Percentiles rank a stretch among this genome's conserved stretches.
Conservation (phyloP, 2,888 invertebrate genomes). For the Philereme vetulata region DNA sequence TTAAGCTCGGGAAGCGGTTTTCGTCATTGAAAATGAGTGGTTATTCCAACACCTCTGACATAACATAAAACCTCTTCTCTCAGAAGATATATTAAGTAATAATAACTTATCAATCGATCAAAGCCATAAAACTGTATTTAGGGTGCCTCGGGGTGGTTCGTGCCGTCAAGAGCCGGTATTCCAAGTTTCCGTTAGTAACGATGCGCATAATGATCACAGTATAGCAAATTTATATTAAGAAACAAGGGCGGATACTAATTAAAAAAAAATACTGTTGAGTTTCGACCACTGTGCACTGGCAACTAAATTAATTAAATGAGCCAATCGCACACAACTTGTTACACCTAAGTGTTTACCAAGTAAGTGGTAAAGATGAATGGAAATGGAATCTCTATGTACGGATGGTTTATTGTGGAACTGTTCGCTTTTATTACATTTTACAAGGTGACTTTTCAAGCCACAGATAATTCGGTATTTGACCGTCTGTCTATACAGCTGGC, state of each 20-base stretch:
- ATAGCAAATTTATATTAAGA: too few relatives aligned
- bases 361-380: conserved; percentile 51
- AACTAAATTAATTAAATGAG: too few relatives aligned
- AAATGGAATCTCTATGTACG: conserved; percentile 43
- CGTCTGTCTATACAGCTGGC: neutral
- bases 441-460: conserved; percentile 11
- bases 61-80: conserved; percentile 7
- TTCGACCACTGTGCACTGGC: too few relatives aligned
- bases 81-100: conserved; percentile 33
- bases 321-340: too few relatives aligned
- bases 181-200: too few relatives aligned
- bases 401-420: conserved; percentile 18
- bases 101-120: conserved; percentile 53
- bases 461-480: conserved; percentile 13
- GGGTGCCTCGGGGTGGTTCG: conserved; percentile 46
- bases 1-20: too few relatives aligned
- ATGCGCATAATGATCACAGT: too few relatives aligned
- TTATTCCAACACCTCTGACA: neutral
- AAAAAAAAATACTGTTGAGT: too few relatives aligned
- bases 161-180: conserved; percentile 7
- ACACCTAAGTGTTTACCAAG: too few relatives aligned
- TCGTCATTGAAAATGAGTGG: neutral
- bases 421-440: neutral
- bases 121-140: conserved; percentile 53
- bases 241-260: too few relatives aligned